Base-by-base conservation (phyloP, 2,888 invertebrate genomes). In the Macrosoma leucophasiata region DNA sequence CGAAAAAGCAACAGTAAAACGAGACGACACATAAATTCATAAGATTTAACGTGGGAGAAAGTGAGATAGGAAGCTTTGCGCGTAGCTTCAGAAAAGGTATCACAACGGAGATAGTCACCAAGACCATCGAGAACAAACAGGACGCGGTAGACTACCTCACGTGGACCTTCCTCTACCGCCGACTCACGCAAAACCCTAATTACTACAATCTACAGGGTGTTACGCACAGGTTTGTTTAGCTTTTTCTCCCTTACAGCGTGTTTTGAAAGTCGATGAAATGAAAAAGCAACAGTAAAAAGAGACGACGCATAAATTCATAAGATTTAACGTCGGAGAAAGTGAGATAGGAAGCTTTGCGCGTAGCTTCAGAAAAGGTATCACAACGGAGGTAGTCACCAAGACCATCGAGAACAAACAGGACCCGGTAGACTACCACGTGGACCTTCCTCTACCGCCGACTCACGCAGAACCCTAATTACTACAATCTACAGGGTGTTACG, bases 321-420 rank as follows among this genome's bases (percentile, higher is more conserved):
- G n/a, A n/a, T n/a, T n/a, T n/a, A n/a, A n/a, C n/a, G n/a, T n/a
- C n/a, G n/a, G n/a, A n/a, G n/a, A n/a, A n/a, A n/a, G n/a, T n/a
- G n/a, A n/a, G n/a, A n/a, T n/a, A n/a, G n/a, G n/a, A n/a, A n/a
- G n/a, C n/a, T n/a, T n/a, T n/a, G n/a, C n/a, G n/a, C n/a, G n/a
- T n/a, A n/a, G n/a, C n/a, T n/a, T n/a, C n/a, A n/a, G n/a, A n/a
- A n/a, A n/a, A n/a, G n/a, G n/a, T n/a, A n/a, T n/a, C n/a, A n/a
- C n/a, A n/a, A n/a, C 99, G 0, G 99, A 99, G 84, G 97, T 99
- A 34, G 98, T 99, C 0, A 99, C 99, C 0, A 98, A 98, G 75
- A 99, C 98, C 0, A 97, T 99, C 53, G 98, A 99, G 81, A 99
- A 99, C 84, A 99, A 99, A 64, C 99, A 99, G 69, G 99, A 99